Conservation (phyloP, 2,113 vertebrate species). For the Vimba vimba region DNA sequence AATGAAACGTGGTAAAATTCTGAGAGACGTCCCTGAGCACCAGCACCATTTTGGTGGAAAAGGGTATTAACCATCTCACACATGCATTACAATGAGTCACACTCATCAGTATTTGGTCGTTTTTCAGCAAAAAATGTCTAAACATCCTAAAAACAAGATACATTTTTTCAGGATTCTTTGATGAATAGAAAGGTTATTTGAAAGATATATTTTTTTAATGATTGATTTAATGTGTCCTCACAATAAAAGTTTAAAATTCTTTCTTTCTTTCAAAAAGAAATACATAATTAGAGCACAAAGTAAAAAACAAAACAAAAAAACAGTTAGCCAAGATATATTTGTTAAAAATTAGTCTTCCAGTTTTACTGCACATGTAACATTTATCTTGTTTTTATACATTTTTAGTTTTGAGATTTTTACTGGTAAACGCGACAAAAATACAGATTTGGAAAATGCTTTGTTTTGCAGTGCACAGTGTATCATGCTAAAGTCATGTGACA, state of each 20-base stretch:
- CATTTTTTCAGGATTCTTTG: background rate
- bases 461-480: background rate
- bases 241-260: background rate
- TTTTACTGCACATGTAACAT: background rate
- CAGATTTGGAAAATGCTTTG: background rate
- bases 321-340: background rate
- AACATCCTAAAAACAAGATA: background rate
- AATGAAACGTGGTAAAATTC: background rate
- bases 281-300: background rate
- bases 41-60: slow-evolving; percentile 37
- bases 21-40: slow-evolving; percentile 1
- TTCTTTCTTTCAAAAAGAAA: background rate
- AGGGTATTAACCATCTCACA: slow-evolving; percentile 29
- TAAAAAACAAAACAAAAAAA: too few relatives aligned
- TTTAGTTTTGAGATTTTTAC: background rate
- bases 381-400: background rate
- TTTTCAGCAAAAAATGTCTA: background rate
- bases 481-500: background rate
- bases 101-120: background rate
- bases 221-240: background rate
- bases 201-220: background rate
- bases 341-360: background rate
- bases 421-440: background rate
- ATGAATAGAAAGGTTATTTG: background rate
- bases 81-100: slow-evolving; percentile 10